Evolutionary conservation across 2,113 vertebrate species (phyloP).

Genomic region (Otis tarda): DNA sequence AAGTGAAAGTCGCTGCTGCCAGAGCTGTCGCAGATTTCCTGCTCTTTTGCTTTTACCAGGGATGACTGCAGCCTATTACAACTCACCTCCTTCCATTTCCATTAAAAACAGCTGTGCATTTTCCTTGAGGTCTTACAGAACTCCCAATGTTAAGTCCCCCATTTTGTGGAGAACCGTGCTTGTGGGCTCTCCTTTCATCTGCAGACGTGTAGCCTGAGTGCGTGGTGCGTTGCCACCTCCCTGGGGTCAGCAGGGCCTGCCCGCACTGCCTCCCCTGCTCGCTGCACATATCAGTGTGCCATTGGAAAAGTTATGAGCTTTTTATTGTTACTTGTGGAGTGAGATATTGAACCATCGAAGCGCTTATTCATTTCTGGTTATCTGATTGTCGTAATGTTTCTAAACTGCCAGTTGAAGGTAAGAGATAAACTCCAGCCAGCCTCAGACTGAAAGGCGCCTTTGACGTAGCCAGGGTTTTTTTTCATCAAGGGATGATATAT

Average conservation of each 20-base stretch:
- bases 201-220: background rate
- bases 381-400: conserved; percentile 73
- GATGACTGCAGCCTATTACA: background rate
- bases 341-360: conserved; percentile 57
- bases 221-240: background rate
- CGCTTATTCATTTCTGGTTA: conserved; percentile 76
- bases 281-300: conserved; percentile 38
- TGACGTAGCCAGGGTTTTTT: conserved; percentile 5
- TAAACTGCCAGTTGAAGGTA: conserved; percentile 68
- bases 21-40: background rate
- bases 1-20: background rate
- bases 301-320: conserved; percentile 70
- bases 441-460: conserved; percentile 79
- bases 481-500: conserved; percentile 48
- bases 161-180: background rate
- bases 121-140: background rate
- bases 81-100: background rate
- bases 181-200: background rate
- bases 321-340: conserved; percentile 73
- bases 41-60: background rate
- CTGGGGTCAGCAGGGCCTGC: background rate
- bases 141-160: background rate
- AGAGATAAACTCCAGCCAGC: conserved; percentile 74
- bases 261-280: background rate
- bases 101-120: background rate